Base-by-base conservation (phyloP, 2,797 vertebrate genomes). In the Hyperoplus immaculatus region DNA sequence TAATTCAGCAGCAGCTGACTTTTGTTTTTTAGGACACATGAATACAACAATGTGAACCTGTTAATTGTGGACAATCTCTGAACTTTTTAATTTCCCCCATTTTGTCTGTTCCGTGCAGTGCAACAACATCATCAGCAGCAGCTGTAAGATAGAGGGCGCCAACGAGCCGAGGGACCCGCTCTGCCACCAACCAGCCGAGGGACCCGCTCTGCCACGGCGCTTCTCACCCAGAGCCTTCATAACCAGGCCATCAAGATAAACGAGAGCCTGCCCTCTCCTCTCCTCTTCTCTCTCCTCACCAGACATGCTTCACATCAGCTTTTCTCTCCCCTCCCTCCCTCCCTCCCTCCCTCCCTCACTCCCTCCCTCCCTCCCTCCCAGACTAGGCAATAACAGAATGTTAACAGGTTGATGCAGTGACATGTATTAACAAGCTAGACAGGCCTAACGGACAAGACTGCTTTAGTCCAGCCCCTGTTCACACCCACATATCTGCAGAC, bases 61-160 rank as follows among this genome's bases (percentile, higher is more conserved):
- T n/a, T 41, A 5, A 15, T 7, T 55, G 43, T 18, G 49, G 11
- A 61, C 3, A 14, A 15, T 18, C 16, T 72, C 14, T 29, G 10
- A 46, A 74, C 16, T 51, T 60, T 58, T 6, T 12, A 38, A 21
- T 58, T 69, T 70, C 60, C 67, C 81, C 77, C 80, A 38, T 77
- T 80, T 78, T 80, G 72, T 89, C 50, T 77, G 0, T 0, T 63
- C 88, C 79, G 93, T 94, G 79, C 95, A 99, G 97, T 99, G 95
- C 98, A 98, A 96, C 94, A 96, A 95, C 97, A 99, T 93, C 98
- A 99, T 94, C 98, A 99, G 95, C 98, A 99, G 95, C 97, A 99
- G 96, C 95, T 99, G 96, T 99, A 98, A 29, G 92, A 80, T 72
- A 69, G 96, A 94, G 96, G 94, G 95, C 94, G 93, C 94, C 94